phyloP scores from a whole-genome alignment of 2,113 vertebrate species.

The Oncorhynchus clarkii region DNA sequence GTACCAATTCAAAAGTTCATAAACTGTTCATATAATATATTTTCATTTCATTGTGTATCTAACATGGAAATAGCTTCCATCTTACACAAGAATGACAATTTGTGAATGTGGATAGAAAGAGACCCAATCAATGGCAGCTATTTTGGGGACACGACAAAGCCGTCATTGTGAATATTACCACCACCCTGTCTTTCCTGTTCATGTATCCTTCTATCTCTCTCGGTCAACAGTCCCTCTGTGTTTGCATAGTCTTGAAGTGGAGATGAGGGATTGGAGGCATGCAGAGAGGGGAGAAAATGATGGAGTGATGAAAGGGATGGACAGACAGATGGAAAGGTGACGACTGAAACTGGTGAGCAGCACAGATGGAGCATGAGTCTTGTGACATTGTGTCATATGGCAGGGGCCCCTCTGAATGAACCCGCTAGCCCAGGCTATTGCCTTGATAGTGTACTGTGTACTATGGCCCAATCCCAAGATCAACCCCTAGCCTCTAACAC shows the following conservation, averaged over 20 bases:
- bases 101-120: slow-evolving; percentile 8
- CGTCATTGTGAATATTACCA: background rate
- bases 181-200: background rate
- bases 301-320: slow-evolving; percentile 25
- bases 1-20: slow-evolving; percentile 36
- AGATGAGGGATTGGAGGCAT: slow-evolving; percentile 18
- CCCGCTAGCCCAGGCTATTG: slow-evolving; percentile 15
- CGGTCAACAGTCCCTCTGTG: background rate
- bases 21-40: slow-evolving; percentile 40
- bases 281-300: slow-evolving; percentile 12
- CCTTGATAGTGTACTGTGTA: slow-evolving; percentile 21
- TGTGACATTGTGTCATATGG: slow-evolving; percentile 41
- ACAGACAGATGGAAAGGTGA: slow-evolving; percentile 56
- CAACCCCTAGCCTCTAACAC: slow-evolving; percentile 17
- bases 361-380: slow-evolving; percentile 70
- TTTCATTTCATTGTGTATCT: slow-evolving; percentile 35
- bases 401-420: slow-evolving; percentile 15
- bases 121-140: slow-evolving; percentile 1
- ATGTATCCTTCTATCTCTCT: background rate
- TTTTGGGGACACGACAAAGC: background rate
- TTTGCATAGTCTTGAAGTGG: background rate
- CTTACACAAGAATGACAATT: slow-evolving; percentile 37
- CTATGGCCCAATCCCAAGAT: slow-evolving; percentile 8
- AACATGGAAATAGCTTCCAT: slow-evolving; percentile 27
- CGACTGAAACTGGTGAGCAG: slow-evolving; percentile 56